These are phyloP conservation scores for Eulemur rubriventer DNA, from an alignment of 2,797 vertebrate species.

Conservation along the genomic window DNA sequence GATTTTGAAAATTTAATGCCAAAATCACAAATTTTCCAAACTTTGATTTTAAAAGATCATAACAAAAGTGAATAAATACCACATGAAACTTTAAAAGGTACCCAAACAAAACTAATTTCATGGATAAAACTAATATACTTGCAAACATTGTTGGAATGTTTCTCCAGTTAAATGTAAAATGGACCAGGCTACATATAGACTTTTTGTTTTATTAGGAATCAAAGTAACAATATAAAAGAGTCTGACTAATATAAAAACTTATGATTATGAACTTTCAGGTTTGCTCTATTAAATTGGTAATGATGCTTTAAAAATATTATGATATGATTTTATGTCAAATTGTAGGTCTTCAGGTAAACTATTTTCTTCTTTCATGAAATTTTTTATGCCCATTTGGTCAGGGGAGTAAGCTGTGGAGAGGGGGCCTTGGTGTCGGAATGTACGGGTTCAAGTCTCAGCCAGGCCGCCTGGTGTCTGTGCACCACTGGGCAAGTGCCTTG, in stretches of 20 bases:
- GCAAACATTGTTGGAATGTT: constrained; percentile 79
- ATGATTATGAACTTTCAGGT: constrained; percentile 83
- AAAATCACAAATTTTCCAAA: constrained; percentile 58
- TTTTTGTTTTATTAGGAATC: constrained; percentile 79
- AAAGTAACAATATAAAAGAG: constrained; percentile 81
- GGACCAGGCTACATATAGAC: constrained; percentile 69
- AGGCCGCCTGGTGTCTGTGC: neutral
- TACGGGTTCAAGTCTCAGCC: neutral
- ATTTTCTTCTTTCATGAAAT: constrained; percentile 62
- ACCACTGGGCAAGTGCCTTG: neutral
- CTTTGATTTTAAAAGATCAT: constrained; percentile 70
- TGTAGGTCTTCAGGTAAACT: constrained; percentile 57
- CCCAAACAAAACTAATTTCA: constrained; percentile 77
- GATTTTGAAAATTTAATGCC: constrained; percentile 67
- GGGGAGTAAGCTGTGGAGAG: neutral
- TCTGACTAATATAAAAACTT: constrained; percentile 82
- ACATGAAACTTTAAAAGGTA: constrained; percentile 70
- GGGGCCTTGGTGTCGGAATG: neutral
- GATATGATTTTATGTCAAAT: constrained; percentile 61
- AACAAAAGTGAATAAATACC: constrained; percentile 71
- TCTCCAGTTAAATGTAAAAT: constrained; percentile 80
- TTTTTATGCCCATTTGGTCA: neutral
- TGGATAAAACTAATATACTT: constrained; percentile 76
- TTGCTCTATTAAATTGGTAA: constrained; percentile 84
- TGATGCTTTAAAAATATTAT: constrained; percentile 82